These are phyloP conservation scores for Agrotis ipsilon DNA, from an alignment of 2,888 invertebrate species.

Conservation along the genomic window DNA sequence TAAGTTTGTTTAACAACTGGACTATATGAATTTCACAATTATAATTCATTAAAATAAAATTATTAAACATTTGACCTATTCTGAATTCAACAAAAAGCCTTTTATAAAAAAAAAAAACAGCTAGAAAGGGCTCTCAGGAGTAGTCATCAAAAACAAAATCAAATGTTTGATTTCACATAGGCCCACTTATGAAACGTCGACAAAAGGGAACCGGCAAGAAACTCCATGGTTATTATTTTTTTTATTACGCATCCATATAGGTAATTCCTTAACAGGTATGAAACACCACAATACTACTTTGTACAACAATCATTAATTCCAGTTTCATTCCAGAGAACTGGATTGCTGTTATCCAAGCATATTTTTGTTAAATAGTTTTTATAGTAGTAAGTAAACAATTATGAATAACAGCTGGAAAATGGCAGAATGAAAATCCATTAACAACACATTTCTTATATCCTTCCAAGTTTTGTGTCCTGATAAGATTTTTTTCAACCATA, in stretches of 20 bases:
- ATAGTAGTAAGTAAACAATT: neutral
- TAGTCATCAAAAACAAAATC: no score
- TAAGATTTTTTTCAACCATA: neutral
- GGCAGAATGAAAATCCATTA: neutral
- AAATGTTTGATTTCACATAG: no score
- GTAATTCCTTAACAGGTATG: no score
- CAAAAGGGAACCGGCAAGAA: no score
- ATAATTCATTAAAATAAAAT: neutral
- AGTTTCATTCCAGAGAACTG: neutral
- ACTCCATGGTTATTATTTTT: no score
- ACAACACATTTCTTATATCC: neutral
- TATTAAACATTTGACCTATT: neutral
- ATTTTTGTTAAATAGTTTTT: no score
- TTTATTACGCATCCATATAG: no score
- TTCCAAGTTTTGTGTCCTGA: neutral
- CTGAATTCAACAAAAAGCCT: neutral
- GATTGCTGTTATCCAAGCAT: neutral
- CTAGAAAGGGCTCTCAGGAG: no score
- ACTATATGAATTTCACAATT: neutral
- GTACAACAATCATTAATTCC: neutral
- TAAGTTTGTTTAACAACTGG: neutral
- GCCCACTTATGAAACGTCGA: no score
- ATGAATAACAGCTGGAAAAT: neutral
- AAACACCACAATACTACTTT: neutral
- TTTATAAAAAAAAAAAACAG: neutral